Base-by-base conservation (phyloP, 1,140 invertebrate genomes). In the Laodelphax striatellus region DNA sequence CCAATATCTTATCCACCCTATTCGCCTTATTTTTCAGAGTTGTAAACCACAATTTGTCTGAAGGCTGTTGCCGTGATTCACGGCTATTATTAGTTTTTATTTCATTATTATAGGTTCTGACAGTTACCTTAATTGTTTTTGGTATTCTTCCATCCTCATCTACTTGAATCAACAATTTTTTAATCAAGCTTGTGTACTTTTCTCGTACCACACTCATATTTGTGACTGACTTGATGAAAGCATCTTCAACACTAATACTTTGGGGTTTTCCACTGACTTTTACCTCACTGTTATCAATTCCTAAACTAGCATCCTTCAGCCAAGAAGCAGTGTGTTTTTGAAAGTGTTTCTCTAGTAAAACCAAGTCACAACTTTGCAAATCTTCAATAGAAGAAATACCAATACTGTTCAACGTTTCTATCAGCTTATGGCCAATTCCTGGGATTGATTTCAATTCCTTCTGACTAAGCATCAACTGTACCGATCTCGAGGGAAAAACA, bases 81-180 rank as follows among this genome's bases (percentile, higher is more conserved):
- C 86, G 77, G 65, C 84, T 83, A 66, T 82, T 79, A 8, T 74
- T 74, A 61, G 77, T 79, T 38, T 70, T 69, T 68, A 73, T 79
- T 69, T 65, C 76, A 64, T 73, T 76, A 72, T 82, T 81, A 70
- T 77, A 79, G 66, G 87, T 88, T 21, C 87, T 74, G 17, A 89
- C 76, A 22, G 85, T 85, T 28, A 90, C 76, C 71, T 83, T 84
- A 58, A 90, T 76, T 34, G 84, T 81, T 62, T 82, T 77, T 31
- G 88, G 88, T 65, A 85, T 79, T 63, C 88, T 78, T 8, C 87
- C 87, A 74, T 90, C 87, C 67, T 88, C 84, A 44, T 78, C 77
- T 1, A 88, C 80, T 59, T 89, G 73, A 56, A 83, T 80, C 44
- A 87, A 72, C 21, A 90, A 71, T 67, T 87, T 78, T 63, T 81